phyloP scores from a whole-genome alignment of 2,888 invertebrate species.

The Lutraria lutraria region DNA sequence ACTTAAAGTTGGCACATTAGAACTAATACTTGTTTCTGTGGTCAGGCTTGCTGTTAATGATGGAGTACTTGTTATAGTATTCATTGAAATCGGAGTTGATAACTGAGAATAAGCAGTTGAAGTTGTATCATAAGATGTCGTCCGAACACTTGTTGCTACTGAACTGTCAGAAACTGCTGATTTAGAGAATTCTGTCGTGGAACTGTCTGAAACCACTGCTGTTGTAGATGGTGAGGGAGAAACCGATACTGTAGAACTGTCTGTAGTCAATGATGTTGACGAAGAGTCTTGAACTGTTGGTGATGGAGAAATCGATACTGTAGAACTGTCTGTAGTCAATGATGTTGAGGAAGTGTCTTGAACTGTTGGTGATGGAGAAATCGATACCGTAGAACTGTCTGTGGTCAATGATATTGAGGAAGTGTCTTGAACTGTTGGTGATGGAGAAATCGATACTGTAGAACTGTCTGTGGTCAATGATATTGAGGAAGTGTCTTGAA shows the following conservation, averaged over 20 bases:
- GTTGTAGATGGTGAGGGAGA: neutral
- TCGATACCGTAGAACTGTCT: neutral
- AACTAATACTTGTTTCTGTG: neutral
- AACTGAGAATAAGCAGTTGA: neutral
- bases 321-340: neutral
- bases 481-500: neutral
- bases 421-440: neutral
- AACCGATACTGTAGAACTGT: neutral
- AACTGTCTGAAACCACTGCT: too few species aligned
- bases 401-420: neutral
- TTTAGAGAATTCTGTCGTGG: too few species aligned
- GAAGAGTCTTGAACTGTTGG: neutral
- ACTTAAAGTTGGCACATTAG: neutral
- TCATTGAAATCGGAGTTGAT: neutral
- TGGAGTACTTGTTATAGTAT: neutral
- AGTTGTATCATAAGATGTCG: neutral
- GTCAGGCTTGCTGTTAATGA: neutral
- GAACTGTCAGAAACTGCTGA: too few species aligned
- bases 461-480: conserved; percentile 28
- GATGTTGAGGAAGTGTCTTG: neutral
- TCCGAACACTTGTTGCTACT: neutral
- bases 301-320: neutral
- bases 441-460: conserved; percentile 3
- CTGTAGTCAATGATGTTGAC: neutral
- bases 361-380: neutral